Conservation (phyloP, 2,888 invertebrate genomes). For the Dryocosmus kuriphilus region DNA sequence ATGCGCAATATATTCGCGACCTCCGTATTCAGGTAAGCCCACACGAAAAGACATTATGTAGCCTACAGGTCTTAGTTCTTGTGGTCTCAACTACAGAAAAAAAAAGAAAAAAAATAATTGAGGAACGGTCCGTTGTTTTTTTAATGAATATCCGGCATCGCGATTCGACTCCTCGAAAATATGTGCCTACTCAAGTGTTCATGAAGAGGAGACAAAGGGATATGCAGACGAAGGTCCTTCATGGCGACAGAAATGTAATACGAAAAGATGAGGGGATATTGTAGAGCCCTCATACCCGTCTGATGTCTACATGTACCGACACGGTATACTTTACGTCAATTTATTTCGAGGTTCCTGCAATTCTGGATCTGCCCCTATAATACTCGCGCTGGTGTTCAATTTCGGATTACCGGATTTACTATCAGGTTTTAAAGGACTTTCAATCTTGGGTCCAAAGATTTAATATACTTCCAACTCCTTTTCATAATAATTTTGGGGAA, state of each 20-base stretch:
- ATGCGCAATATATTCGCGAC: not conserved
- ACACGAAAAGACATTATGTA: not conserved
- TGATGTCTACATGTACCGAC: constrained; percentile 20
- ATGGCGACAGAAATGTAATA: constrained; percentile 23
- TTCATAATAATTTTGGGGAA: not conserved
- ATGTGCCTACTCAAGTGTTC: constrained; percentile 16
- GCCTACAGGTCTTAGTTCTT: not conserved
- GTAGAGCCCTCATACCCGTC: constrained; percentile 17
- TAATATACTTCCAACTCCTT: not conserved
- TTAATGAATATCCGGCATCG: constrained; percentile 12
- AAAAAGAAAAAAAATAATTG: not conserved
- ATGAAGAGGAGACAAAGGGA: not conserved
- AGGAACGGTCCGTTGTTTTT: constrained; percentile 21
- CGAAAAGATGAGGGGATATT: constrained; percentile 38
- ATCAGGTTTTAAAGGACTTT: constrained; percentile 13
- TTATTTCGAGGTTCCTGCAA: not conserved
- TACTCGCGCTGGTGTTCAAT: constrained; percentile 11
- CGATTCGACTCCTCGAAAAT: constrained; percentile 28
- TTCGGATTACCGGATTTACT: constrained; percentile 32
- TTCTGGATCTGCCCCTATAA: constrained; percentile 33
- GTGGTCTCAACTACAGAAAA: not conserved
- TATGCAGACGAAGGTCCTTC: not conserved
- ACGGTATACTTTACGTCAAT: constrained; percentile 13
- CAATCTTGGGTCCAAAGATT: not conserved
- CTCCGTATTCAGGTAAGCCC: constrained; percentile 30